phyloP scores from a whole-genome alignment of 2,888 invertebrate genomes.

The Hemaris fuciformis region DNA sequence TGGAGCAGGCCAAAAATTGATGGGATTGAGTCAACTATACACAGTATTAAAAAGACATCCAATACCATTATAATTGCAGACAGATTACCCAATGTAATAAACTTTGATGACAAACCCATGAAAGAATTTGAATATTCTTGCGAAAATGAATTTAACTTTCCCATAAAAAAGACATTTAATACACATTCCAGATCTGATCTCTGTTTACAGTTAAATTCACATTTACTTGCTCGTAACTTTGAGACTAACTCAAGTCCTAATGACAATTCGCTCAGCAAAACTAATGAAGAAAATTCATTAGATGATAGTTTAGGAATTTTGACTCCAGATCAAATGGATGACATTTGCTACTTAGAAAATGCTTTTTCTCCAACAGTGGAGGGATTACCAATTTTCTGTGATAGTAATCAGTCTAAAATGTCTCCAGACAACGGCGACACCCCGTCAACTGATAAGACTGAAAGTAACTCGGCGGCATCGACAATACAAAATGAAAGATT shows the following conservation, averaged over 20 bases:
- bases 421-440: slow-evolving; percentile 78
- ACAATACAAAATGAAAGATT: slow-evolving; percentile 76
- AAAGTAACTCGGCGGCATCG: slow-evolving; percentile 76
- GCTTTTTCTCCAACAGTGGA: slow-evolving; percentile 85
- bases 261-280: slow-evolving; percentile 70
- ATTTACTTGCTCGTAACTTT: slow-evolving; percentile 55
- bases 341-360: slow-evolving; percentile 83
- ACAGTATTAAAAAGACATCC: slow-evolving; percentile 42
- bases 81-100: slow-evolving; percentile 66
- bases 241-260: slow-evolving; percentile 72
- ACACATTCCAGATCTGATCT: slow-evolving; percentile 74
- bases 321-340: slow-evolving; percentile 94
- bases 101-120: slow-evolving; percentile 73
- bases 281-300: slow-evolving; percentile 89
- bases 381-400: slow-evolving; percentile 79
- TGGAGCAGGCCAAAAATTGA: slow-evolving; percentile 50
- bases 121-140: slow-evolving; percentile 77
- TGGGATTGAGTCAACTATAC: slow-evolving; percentile 36
- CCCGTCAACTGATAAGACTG: slow-evolving; percentile 81
- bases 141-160: slow-evolving; percentile 62
- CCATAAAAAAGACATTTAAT: slow-evolving; percentile 59
- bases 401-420: slow-evolving; percentile 65
- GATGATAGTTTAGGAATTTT: slow-evolving; percentile 93
- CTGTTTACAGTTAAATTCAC: slow-evolving; percentile 69
- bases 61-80: slow-evolving; percentile 59